Evolutionary conservation across 2,797 vertebrate species (phyloP).

Genomic region (Xiphophorus birchmanni): DNA sequence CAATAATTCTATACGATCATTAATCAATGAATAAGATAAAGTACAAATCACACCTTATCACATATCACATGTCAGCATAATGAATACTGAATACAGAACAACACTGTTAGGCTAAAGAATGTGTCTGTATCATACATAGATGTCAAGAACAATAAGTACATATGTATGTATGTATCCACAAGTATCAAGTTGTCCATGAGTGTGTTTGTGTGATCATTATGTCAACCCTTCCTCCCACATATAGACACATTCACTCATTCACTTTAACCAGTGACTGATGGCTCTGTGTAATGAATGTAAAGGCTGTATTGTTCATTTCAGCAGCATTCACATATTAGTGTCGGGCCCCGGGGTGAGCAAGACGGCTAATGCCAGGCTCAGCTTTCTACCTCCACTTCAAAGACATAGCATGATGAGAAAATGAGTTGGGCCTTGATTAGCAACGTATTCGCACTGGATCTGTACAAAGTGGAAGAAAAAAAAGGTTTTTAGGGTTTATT

Average conservation of each 20-base stretch:
- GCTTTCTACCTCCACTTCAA: slow-evolving; percentile 71
- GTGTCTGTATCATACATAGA: slow-evolving; percentile 9
- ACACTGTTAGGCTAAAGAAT: background rate
- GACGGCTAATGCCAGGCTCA: slow-evolving; percentile 59
- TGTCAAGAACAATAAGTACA: slow-evolving; percentile 39
- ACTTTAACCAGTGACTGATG: slow-evolving; percentile 66
- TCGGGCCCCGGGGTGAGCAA: slow-evolving; percentile 54
- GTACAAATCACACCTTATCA: background rate
- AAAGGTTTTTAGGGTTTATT: background rate
- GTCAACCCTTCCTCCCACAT: slow-evolving; percentile 11
- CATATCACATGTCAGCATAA: background rate
- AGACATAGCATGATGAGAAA: slow-evolving; percentile 31
- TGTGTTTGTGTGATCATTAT: slow-evolving; percentile 38
- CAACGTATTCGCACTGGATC: slow-evolving; percentile 29
- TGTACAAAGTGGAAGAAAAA: slow-evolving; percentile 18
- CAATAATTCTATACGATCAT: no score
- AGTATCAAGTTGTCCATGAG: slow-evolving; percentile 50
- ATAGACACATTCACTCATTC: slow-evolving; percentile 27
- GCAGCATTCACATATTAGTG: slow-evolving; percentile 64
- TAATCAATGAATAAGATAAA: background rate
- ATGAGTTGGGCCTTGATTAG: slow-evolving; percentile 21
- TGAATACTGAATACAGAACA: background rate
- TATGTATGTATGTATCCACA: slow-evolving; percentile 33
- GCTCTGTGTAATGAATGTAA: slow-evolving; percentile 67
- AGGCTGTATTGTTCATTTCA: slow-evolving; percentile 64